Base-by-base conservation (phyloP, 2,797 vertebrate genomes). In the Lerista edwardsae region DNA sequence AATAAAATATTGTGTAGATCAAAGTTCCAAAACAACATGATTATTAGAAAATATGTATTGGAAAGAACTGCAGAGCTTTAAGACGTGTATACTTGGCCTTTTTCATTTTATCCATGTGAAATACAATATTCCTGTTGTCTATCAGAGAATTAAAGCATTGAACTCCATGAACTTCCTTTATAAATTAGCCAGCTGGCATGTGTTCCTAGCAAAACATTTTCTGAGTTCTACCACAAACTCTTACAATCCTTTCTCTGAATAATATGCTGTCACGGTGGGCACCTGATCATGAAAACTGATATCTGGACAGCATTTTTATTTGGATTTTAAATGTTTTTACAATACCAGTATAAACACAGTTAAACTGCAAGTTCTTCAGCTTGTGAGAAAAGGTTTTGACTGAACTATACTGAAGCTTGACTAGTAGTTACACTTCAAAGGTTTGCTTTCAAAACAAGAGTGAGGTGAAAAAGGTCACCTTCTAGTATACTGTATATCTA, bases 251-350 rank as follows among this genome's bases (percentile, higher is more conserved):
- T 93, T 92, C 27, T 92, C 36, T 92, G 88, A 93, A 91, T 92
- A 91, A 93, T 90, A 91, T 80, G 67, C 69, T 89, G 73, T 92
- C 84, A 87, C 73, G 89, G 83, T 91, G 88, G 92, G 89, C 89
- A 95, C 86, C 83, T 95, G 90, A 90, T 94, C 83, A 71, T 84
- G 85, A 88, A 95, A 93, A 80, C 73, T 92, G 91, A 82, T 95
- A 91, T 86, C 75, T 94, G 87, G 81, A 94, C 83, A 90, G 74
- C 80, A 90, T 39, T 94, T 95, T 93, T 93, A 87, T 94, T 95
- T 94, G 67, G 82, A 92, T 93, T 94, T 94, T 85, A 94, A 94
- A 90, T 94, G 91, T 92, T 95, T 95, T 95, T 94, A 80, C 65
- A 92, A 34, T 84, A 83, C 41, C 86, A 93, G 72, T 88, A 82